These are phyloP conservation scores for Micromys minutus DNA, from an alignment of 2,113 vertebrate species.

Conservation along the genomic window DNA sequence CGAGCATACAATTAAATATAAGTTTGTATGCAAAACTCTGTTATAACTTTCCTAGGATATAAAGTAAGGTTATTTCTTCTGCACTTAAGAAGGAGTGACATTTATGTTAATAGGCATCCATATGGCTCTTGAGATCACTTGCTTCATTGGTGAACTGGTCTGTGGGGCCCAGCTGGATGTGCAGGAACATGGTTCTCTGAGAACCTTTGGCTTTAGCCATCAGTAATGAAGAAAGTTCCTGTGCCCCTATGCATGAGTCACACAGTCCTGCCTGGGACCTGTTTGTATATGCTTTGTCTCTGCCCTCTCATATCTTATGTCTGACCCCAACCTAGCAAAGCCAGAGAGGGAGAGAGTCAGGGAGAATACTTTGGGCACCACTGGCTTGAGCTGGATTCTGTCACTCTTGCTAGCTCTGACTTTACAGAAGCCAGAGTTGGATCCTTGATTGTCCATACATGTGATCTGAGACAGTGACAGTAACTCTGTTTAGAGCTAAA, in stretches of 20 bases:
- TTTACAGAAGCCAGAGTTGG: background rate
- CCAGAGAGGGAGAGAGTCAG: background rate
- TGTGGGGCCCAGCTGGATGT: background rate
- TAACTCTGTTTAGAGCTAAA: background rate
- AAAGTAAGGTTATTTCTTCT: background rate
- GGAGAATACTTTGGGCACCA: background rate
- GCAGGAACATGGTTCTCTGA: background rate
- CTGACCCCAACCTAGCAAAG: background rate
- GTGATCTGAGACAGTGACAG: background rate
- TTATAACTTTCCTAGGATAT: background rate
- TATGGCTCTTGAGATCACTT: background rate
- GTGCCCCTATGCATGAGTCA: background rate
- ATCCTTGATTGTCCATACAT: background rate
- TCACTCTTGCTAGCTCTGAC: background rate
- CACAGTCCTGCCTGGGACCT: background rate
- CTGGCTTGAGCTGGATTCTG: background rate
- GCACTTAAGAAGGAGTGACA: background rate
- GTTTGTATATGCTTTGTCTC: background rate
- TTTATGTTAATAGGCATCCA: background rate
- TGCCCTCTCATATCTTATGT: background rate
- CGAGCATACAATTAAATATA: background rate
- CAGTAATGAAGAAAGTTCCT: conserved; percentile 66
- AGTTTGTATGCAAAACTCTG: background rate
- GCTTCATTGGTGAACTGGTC: conserved; percentile 3
- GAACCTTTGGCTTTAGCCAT: conserved; percentile 53